These are phyloP conservation scores for Porites divaricata DNA, from an alignment of 92 coral and sea anemone species.

Conservation along the genomic window DNA sequence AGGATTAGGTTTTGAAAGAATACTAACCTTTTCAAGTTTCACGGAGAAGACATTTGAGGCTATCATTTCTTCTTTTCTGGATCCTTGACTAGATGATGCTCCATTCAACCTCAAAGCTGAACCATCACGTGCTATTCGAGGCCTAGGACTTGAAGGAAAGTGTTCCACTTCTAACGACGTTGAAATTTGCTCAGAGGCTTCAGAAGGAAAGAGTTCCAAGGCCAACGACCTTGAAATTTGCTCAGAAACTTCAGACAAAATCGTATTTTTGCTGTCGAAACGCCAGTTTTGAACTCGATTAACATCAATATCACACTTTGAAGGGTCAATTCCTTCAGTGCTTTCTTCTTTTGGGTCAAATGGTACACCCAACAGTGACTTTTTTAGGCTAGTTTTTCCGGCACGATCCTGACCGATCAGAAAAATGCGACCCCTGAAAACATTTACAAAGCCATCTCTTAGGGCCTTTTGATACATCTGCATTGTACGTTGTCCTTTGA, in stretches of 20 bases:
- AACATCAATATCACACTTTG: not conserved
- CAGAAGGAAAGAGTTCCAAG: too few species aligned
- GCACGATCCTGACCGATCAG: not conserved
- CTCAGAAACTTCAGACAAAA: not conserved
- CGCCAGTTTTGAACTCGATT: not conserved
- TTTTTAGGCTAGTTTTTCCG: not conserved
- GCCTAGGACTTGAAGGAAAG: too few species aligned
- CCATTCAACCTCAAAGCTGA: too few species aligned
- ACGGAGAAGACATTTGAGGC: too few species aligned
- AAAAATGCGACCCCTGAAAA: not conserved
- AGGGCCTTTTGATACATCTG: not conserved
- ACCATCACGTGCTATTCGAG: too few species aligned
- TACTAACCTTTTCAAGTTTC: too few species aligned
- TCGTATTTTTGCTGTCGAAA: not conserved
- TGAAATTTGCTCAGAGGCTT: too few species aligned
- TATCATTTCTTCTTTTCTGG: too few species aligned
- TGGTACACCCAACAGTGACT: not conserved
- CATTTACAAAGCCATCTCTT: not conserved
- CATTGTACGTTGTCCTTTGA: not conserved
- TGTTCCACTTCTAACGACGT: too few species aligned
- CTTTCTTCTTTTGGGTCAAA: not conserved
- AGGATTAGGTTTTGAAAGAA: too few species aligned
- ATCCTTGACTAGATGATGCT: too few species aligned
- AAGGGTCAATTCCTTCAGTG: conserved; percentile 14
- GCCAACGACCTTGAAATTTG: too few species aligned